Evolutionary conservation across 2,888 invertebrate species (phyloP).

Genomic region (Mylabris sibirica): DNA sequence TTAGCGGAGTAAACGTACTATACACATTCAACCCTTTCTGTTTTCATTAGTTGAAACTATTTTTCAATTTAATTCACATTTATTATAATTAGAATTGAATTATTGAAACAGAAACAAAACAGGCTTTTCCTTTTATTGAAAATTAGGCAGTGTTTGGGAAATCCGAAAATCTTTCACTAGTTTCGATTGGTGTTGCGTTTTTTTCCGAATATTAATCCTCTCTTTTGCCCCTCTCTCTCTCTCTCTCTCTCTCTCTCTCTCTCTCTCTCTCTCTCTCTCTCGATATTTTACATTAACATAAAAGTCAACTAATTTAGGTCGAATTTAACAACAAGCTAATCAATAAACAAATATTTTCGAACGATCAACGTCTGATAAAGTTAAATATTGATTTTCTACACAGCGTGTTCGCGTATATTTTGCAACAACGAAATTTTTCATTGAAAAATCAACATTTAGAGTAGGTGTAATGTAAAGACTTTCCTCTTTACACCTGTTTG

Average conservation of each 20-base stretch:
- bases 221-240: too few species aligned
- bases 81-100: background rate
- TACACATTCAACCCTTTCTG: background rate
- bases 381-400: background rate
- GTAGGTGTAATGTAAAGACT: background rate
- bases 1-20: too few species aligned
- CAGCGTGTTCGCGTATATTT: background rate
- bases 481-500: conserved; percentile 4
- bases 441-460: background rate
- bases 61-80: background rate
- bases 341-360: conserved; percentile 15
- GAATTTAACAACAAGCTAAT: conserved; percentile 7
- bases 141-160: background rate
- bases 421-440: background rate
- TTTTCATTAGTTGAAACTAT: background rate
- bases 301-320: conserved; percentile 12
- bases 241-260: background rate
- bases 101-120: background rate
- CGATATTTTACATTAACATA: background rate
- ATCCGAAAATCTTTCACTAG: background rate
- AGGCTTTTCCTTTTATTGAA: background rate
- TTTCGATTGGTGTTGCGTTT: background rate
- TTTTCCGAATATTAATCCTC: too few species aligned
- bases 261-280: background rate
- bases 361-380: background rate